These are phyloP conservation scores for Monopis laevigella DNA, from an alignment of 2,888 invertebrate species.

Conservation along the genomic window DNA sequence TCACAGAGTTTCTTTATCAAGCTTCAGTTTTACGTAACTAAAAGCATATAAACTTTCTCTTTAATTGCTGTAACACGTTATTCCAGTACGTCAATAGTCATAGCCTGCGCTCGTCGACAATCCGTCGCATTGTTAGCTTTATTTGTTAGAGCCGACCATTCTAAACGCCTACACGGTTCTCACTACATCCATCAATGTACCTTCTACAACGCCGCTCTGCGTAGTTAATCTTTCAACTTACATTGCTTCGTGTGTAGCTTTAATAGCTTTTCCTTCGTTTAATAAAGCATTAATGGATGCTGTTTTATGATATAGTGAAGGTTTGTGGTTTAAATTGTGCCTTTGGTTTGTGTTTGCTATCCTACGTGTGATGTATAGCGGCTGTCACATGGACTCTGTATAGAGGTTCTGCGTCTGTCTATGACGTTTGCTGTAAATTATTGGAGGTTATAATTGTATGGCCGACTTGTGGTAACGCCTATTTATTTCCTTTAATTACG, in stretches of 20 bases:
- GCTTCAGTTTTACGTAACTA: not conserved
- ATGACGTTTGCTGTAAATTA: conserved; percentile 10
- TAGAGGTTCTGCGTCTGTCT: conserved; percentile 6
- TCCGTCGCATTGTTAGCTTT: conserved; percentile 16
- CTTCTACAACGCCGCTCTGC: not conserved
- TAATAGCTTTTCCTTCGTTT: not conserved
- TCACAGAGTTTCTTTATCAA: too few species aligned
- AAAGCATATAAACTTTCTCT: conserved; percentile 10
- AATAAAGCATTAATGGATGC: not conserved
- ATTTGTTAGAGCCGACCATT: conserved; percentile 19
- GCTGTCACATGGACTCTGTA: conserved; percentile 12
- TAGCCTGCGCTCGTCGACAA: conserved; percentile 16
- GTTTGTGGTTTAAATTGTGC: not conserved
- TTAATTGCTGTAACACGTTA: conserved; percentile 8
- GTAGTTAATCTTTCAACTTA: not conserved
- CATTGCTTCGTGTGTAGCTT: not conserved
- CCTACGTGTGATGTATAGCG: conserved; percentile 18
- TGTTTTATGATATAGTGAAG: not conserved
- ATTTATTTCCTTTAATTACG: too few species aligned
- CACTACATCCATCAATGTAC: conserved; percentile 18
- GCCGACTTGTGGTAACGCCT: conserved; percentile 6
- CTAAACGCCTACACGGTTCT: conserved; percentile 17
- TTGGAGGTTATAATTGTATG: conserved; percentile 5
- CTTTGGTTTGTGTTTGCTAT: conserved; percentile 13
- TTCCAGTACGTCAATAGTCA: conserved; percentile 1